These are phyloP conservation scores for Gymnothorax javanicus DNA, from an alignment of 2,797 vertebrate species.

Conservation along the genomic window DNA sequence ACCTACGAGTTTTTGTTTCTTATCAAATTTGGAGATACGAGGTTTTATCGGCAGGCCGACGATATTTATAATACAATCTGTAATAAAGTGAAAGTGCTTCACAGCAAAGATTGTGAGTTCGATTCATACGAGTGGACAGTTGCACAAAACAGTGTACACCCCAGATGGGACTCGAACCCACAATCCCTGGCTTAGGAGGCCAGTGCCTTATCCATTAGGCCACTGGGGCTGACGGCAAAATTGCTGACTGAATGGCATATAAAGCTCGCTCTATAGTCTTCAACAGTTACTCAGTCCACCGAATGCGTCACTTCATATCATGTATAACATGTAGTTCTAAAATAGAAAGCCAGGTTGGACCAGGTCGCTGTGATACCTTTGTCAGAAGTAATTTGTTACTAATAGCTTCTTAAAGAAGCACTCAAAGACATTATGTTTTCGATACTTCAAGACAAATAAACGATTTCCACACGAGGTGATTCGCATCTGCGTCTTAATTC, in stretches of 20 bases:
- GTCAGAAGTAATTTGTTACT: too few relatives aligned
- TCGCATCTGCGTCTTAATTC: not conserved
- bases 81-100: too few relatives aligned
- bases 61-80: too few relatives aligned
- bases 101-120: too few relatives aligned
- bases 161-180: conserved; percentile 68
- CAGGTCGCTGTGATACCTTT: not conserved
- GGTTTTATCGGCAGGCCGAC: too few relatives aligned
- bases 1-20: too few relatives aligned
- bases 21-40: too few relatives aligned
- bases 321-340: not conserved
- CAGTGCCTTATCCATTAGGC: conserved; percentile 69
- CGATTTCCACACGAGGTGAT: not conserved
- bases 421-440: not conserved
- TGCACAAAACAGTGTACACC: conserved; percentile 18
- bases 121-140: not conserved
- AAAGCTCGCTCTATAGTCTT: too few relatives aligned
- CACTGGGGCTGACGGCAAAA: conserved; percentile 35
- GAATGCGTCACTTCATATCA: not conserved
- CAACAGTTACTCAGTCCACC: too few relatives aligned
- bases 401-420: not conserved
- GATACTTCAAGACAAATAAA: not conserved
- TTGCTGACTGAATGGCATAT: not conserved
- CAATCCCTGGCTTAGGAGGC: conserved; percentile 74
- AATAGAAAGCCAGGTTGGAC: not conserved